Evolutionary conservation across 64 coral and sea anemone species (phyloP).

Genomic region (Trachythela sp.): DNA sequence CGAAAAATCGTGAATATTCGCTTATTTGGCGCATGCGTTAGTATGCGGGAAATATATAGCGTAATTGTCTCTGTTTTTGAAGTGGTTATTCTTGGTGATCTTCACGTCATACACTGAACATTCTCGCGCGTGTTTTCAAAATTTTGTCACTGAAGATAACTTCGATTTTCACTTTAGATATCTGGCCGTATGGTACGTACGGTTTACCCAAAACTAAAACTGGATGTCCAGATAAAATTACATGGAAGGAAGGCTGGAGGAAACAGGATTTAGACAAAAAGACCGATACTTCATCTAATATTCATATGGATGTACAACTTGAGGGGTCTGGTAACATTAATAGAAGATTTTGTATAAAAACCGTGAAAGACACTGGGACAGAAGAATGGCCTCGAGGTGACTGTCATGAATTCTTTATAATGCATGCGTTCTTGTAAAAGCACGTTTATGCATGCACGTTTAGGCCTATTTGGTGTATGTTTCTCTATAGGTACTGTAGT

Average conservation of each 20-base stretch:
- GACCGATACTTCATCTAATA: not conserved
- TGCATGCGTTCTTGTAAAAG: too few species aligned
- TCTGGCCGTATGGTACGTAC: constrained; percentile 2
- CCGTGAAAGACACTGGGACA: not conserved
- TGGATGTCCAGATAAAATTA: not conserved
- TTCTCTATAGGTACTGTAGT: not conserved
- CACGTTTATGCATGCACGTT: too few species aligned
- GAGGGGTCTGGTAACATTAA: not conserved
- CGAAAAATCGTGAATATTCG: too few species aligned
- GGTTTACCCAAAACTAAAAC: not conserved
- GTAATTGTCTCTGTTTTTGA: too few species aligned
- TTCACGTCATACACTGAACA: too few species aligned
- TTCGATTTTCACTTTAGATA: too few species aligned
- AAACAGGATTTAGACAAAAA: not conserved
- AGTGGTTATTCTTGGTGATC: too few species aligned
- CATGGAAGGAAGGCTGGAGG: not conserved
- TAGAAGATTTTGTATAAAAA: not conserved
- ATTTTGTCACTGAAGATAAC: too few species aligned
- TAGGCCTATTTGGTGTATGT: too few species aligned
- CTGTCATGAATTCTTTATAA: not conserved
- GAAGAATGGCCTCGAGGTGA: not conserved
- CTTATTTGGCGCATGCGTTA: too few species aligned
- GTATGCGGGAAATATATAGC: too few species aligned
- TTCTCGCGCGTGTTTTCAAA: too few species aligned
- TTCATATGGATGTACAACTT: not conserved